phyloP scores from a whole-genome alignment of 1,140 invertebrate genomes.

The Ctenoplectra terminalis region DNA sequence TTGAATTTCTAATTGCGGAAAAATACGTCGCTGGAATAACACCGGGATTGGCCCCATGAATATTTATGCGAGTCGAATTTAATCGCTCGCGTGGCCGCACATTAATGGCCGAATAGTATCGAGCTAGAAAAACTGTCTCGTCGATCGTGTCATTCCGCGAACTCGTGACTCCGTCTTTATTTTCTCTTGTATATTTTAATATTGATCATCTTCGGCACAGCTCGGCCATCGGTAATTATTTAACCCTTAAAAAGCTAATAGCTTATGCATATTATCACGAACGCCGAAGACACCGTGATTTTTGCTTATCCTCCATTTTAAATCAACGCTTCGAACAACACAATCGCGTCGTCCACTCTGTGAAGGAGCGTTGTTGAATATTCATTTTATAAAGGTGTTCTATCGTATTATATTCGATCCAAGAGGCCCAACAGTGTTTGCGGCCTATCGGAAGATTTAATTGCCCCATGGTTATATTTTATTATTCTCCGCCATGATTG shows the following conservation, averaged over 20 bases:
- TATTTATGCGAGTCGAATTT: constrained; percentile 45
- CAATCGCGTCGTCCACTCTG: background rate
- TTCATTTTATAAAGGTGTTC: background rate
- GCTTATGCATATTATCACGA: background rate
- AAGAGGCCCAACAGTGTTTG: background rate
- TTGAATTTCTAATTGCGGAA: constrained; percentile 50
- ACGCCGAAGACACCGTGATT: too few species aligned
- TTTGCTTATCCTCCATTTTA: too few species aligned
- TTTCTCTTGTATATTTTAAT: background rate
- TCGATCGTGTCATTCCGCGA: background rate
- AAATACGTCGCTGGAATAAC: constrained; percentile 26
- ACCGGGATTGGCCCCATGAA: constrained; percentile 21
- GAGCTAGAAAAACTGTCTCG: background rate
- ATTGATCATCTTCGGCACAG: background rate
- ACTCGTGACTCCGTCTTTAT: too few species aligned
- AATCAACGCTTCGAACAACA: too few species aligned
- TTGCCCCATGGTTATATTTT: background rate
- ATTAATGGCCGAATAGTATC: constrained; percentile 9
- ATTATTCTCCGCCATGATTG: background rate
- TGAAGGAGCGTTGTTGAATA: background rate
- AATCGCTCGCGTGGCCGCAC: constrained; percentile 22
- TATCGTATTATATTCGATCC: background rate
- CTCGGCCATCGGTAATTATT: background rate
- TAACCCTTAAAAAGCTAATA: constrained; percentile 5
- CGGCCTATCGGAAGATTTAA: background rate